phyloP scores from a whole-genome alignment of 2,113 vertebrate genomes.

The Plecturocebus donacophilus region DNA sequence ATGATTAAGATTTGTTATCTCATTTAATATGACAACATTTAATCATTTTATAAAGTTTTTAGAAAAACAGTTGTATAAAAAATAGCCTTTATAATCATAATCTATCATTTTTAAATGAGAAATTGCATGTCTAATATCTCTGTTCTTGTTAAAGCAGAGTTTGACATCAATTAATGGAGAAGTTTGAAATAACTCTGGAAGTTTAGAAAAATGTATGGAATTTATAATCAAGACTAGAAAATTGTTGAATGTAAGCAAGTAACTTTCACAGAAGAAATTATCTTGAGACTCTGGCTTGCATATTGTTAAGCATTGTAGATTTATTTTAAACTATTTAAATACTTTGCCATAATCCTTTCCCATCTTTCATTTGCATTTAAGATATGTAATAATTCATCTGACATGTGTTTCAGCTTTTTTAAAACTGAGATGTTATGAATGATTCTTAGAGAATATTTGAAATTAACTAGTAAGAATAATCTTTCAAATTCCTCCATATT shows the following conservation, averaged over 20 bases:
- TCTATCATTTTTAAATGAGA: constrained; percentile 22
- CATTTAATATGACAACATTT: background rate
- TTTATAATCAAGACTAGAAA: background rate
- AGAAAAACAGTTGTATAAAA: too few species aligned
- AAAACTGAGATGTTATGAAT: background rate
- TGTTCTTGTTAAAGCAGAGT: constrained; percentile 23
- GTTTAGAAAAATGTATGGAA: background rate
- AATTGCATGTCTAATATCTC: background rate
- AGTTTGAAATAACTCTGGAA: background rate
- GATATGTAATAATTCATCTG: background rate
- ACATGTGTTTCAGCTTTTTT: background rate
- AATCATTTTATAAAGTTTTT: too few species aligned
- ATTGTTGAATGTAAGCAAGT: background rate
- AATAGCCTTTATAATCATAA: background rate
- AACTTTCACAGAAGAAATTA: background rate
- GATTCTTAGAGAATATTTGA: background rate
- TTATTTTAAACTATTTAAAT: background rate
- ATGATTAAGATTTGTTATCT: background rate
- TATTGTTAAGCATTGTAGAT: background rate
- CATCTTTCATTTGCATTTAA: background rate
- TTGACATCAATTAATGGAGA: constrained; percentile 20
- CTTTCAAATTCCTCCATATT: background rate
- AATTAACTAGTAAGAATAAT: background rate
- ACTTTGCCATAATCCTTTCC: background rate
- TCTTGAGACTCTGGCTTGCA: background rate